A percentile compares a stretch with the other conserved stretches of the same genome.
These are phyloP conservation scores for Ameiurus melas DNA, from an alignment of 2,113 vertebrate species.

Conservation along the genomic window DNA sequence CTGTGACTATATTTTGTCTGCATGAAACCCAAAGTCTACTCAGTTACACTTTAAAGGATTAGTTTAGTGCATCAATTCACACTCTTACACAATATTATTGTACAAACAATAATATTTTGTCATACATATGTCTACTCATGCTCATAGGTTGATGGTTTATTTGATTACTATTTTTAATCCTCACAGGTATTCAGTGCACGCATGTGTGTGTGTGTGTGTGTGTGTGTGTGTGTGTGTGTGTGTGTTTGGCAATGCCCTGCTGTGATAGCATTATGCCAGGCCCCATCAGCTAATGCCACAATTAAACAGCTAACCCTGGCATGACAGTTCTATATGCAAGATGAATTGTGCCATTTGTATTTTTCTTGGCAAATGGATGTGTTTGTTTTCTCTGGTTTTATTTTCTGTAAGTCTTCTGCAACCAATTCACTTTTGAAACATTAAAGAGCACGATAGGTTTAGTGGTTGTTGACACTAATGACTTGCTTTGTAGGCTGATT, in stretches of 20 bases:
- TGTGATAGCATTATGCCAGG: slow-evolving; percentile 72
- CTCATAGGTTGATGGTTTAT: slow-evolving; percentile 65
- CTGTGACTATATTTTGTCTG: background rate
- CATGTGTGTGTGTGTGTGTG: slow-evolving; percentile 62
- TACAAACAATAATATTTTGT: slow-evolving; percentile 62
- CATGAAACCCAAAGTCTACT: slow-evolving; percentile 18
- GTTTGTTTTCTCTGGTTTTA: slow-evolving; percentile 25
- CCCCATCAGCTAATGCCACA: slow-evolving; percentile 69
- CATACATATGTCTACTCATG: background rate
- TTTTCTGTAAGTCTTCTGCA: slow-evolving; percentile 33
- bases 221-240: slow-evolving; percentile 59
- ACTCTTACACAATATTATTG: no score
- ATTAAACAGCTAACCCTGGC: slow-evolving; percentile 60
- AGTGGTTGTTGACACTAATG: slow-evolving; percentile 24
- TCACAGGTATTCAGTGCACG: slow-evolving; percentile 62
- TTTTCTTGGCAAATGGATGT: slow-evolving; percentile 37
- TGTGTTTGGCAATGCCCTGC: slow-evolving; percentile 57
- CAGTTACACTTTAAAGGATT: slow-evolving; percentile 8
- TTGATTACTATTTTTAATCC: slow-evolving; percentile 68
- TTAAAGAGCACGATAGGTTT: slow-evolving; percentile 18
- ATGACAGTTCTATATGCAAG: slow-evolving; percentile 46
- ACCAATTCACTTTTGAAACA: background rate
- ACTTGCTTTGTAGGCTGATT: slow-evolving; percentile 12
- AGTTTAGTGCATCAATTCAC: slow-evolving; percentile 41
- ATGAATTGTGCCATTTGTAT: slow-evolving; percentile 51